Conservation (phyloP, 2,888 invertebrate genomes). For the Himalopsyche kuldschensis region DNA sequence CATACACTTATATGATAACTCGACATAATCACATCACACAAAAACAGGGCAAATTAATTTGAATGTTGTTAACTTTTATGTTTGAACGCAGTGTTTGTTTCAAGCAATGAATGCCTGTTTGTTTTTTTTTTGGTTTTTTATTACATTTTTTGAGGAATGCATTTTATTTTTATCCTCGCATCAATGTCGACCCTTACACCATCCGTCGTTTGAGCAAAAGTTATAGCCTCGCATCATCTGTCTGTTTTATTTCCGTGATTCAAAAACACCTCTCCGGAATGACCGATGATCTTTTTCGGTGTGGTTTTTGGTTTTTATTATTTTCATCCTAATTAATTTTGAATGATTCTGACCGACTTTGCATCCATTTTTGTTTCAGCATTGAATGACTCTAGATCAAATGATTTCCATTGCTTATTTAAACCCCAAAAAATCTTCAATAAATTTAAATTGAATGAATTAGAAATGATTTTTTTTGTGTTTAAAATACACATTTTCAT, state of each 20-base stretch:
- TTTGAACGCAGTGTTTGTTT: constrained; percentile 20
- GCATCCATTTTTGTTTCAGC: background rate
- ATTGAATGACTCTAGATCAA: background rate
- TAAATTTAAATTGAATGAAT: too few species aligned
- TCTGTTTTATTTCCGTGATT: background rate
- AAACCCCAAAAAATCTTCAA: too few species aligned
- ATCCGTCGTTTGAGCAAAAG: background rate
- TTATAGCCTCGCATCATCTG: background rate
- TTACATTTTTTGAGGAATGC: background rate
- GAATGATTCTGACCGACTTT: background rate
- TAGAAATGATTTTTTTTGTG: too few species aligned
- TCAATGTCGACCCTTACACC: background rate
- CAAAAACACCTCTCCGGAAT: background rate
- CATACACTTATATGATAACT: background rate
- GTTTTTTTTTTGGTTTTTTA: background rate
- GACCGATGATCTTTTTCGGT: background rate
- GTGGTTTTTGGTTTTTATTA: background rate
- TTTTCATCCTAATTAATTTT: background rate
- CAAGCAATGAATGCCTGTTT: constrained; percentile 1
- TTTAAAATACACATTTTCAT: too few species aligned
- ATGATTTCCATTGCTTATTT: too few species aligned
- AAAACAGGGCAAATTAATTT: constrained; percentile 20
- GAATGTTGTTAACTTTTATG: constrained; percentile 13
- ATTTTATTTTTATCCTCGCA: background rate
- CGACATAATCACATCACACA: background rate